Conservation (phyloP, 2,797 vertebrate genomes). For the Enteromius afrohamiltoni region DNA sequence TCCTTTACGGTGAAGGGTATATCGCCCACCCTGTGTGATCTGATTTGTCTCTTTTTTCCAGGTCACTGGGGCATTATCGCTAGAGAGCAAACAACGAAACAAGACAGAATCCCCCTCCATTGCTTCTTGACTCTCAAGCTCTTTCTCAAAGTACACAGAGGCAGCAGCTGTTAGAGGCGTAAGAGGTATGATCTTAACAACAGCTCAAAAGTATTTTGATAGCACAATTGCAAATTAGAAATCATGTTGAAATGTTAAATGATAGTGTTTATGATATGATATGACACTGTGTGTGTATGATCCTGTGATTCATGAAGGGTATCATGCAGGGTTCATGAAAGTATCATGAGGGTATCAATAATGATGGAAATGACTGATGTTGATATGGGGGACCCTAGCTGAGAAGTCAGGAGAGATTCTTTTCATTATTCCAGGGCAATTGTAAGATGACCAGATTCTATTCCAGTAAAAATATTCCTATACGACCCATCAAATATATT, state of each 20-base stretch:
- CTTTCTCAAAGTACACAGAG: conserved; percentile 80
- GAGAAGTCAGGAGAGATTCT: neutral
- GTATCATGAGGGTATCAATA: conserved; percentile 2
- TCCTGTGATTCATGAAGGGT: conserved; percentile 24
- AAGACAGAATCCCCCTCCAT: conserved; percentile 79
- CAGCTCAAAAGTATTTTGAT: neutral
- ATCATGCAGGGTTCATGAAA: conserved; percentile 4
- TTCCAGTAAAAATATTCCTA: neutral
- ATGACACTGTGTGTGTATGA: conserved; percentile 28
- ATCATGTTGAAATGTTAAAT: neutral
- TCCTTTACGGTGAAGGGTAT: conserved; percentile 78
- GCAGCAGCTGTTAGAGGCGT: conserved; percentile 78
- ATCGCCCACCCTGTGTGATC: conserved; percentile 77
- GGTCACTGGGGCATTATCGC: conserved; percentile 76
- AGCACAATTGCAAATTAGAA: neutral
- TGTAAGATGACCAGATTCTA: neutral
- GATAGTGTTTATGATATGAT: conserved; percentile 27
- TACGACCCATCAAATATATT: neutral
- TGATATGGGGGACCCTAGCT: neutral
- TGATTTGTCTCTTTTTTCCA: conserved; percentile 82
- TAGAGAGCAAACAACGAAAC: conserved; percentile 84
- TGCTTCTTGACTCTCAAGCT: conserved; percentile 75
- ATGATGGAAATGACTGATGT: neutral
- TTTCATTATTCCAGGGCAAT: neutral
- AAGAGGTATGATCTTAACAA: conserved; percentile 14